phyloP scores from a whole-genome alignment of 2,113 vertebrate genomes.

The Gulo gulo region DNA sequence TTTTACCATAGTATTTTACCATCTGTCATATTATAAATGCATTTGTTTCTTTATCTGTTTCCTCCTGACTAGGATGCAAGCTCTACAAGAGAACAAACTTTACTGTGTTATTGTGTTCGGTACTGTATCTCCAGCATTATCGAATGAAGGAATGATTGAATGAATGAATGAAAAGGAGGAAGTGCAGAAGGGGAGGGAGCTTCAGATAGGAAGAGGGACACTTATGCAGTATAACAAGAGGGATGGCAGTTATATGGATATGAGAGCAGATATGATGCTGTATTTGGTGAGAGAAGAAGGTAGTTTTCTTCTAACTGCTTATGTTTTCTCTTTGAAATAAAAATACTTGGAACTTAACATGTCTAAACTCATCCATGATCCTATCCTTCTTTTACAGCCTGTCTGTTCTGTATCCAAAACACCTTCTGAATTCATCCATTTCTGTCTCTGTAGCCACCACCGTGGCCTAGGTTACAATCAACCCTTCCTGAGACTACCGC shows the following conservation, averaged over 20 bases:
- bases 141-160: background rate
- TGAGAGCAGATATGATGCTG: background rate
- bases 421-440: background rate
- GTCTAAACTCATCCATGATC: background rate
- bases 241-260: background rate
- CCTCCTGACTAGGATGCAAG: background rate
- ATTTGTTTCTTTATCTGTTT: background rate
- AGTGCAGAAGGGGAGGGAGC: background rate
- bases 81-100: background rate
- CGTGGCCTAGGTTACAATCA: background rate
- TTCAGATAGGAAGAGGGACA: background rate
- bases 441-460: background rate
- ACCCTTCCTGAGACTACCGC: background rate
- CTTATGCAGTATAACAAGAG: background rate
- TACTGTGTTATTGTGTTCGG: background rate
- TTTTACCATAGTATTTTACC: background rate
- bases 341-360: background rate
- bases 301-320: background rate
- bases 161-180: background rate
- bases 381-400: background rate
- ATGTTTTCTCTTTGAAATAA: background rate
- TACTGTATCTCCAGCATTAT: background rate
- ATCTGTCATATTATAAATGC: background rate
- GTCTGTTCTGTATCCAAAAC: background rate
- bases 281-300: background rate